A percentile compares a stretch with the other conserved stretches of the same genome.
Conservation (phyloP, 2,888 invertebrate species). For the Leucophenga maculata region DNA sequence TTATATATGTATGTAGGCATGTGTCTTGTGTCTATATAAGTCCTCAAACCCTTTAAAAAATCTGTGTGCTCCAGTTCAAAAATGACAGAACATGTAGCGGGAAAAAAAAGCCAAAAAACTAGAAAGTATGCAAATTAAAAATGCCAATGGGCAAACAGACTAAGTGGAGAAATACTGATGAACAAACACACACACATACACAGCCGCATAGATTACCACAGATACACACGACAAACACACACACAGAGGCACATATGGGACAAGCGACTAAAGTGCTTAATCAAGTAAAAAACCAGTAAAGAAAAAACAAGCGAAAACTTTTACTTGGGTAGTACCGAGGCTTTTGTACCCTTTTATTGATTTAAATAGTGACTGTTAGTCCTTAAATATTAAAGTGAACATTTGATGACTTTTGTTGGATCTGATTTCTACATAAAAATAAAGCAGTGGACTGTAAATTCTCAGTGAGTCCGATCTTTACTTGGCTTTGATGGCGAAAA, state of each 20-base stretch:
- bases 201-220: neutral
- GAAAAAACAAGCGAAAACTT: constrained; percentile 16
- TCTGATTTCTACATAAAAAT: too few species aligned
- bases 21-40: too few species aligned
- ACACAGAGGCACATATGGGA: constrained; percentile 45
- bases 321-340: too few species aligned
- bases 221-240: neutral
- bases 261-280: constrained; percentile 56
- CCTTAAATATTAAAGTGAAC: too few species aligned
- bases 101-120: neutral
- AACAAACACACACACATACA: neutral
- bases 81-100: neutral
- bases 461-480: too few species aligned
- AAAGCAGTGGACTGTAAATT: too few species aligned
- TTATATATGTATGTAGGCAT: neutral
- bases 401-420: too few species aligned
- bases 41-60: neutral
- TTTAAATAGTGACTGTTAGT: too few species aligned
- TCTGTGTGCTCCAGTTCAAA: neutral
- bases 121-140: constrained; percentile 18
- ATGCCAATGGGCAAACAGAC: constrained; percentile 7
- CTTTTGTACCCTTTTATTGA: too few species aligned
- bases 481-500: too few species aligned
- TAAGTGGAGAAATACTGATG: neutral
- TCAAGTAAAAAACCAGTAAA: constrained; percentile 59